Percentiles rank a stretch among this genome's conserved stretches.
Evolutionary conservation across 2,113 vertebrate genomes (phyloP).

Genomic region (Apeltes quadracus): DNA sequence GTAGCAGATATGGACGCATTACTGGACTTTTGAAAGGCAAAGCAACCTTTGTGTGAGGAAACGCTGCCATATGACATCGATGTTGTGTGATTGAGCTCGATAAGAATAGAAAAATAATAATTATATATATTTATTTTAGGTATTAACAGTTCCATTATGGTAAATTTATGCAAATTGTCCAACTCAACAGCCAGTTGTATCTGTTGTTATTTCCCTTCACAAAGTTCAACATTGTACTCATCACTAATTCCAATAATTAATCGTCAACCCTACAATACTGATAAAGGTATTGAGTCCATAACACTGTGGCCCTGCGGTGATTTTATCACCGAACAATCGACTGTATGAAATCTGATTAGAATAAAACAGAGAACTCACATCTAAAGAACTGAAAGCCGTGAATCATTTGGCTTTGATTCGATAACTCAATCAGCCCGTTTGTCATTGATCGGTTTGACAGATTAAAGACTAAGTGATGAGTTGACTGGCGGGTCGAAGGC

Average conservation of each 20-base stretch:
- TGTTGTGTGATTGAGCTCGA: neutral
- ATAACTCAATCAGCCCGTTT: too few relatives aligned
- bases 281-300: neutral
- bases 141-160: neutral
- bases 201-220: neutral
- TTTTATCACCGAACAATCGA: neutral
- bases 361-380: neutral
- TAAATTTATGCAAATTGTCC: neutral
- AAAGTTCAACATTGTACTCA: too few relatives aligned
- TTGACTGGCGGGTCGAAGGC: too few relatives aligned
- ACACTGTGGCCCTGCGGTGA: neutral
- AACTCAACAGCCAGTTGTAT: neutral
- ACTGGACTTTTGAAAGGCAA: too few relatives aligned
- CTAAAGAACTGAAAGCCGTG: neutral
- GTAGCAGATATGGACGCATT: too few relatives aligned
- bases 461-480: neutral
- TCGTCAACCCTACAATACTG: neutral
- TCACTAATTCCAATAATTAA: too few relatives aligned
- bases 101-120: neutral
- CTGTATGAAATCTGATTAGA: neutral
- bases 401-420: neutral
- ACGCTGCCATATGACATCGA: neutral
- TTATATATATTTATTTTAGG: neutral
- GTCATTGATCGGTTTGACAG: neutral
- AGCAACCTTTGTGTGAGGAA: too few relatives aligned